Evolutionary conservation across 1,140 invertebrate species (phyloP), one percentile per base, ranked within the genome.

Genomic region (Temnothorax nylanderi): DNA sequence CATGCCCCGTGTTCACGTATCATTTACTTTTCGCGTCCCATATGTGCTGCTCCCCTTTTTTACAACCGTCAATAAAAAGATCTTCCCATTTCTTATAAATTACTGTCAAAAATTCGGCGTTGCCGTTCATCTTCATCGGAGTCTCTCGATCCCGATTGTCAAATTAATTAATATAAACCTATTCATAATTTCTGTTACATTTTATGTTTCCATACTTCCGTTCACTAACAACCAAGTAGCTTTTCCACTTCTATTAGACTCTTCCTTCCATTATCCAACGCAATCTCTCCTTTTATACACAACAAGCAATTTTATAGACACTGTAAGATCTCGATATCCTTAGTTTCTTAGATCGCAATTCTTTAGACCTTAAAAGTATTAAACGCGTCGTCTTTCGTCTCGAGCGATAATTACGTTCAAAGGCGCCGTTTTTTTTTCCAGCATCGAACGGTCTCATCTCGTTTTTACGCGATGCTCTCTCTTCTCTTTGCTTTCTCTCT

Each of bases 61-160:
- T 91, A 91, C 65, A 64, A 56, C 85, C n/a, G 18, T 34, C 88
- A 85, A 91, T 91, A 91, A 91, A 91, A 91, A 67, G 65, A 81
- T 71, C 87, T 85, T 34, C 49, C 69, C 34, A 74, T 41, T 91
- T 84, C 65, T 8, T 65, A 58, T 82, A 86, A 91, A 91, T 91
- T 86, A n/a, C n/a, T 21, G 64, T 44, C 18, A 21, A 78, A 90
- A 91, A 85, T 89, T 76, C 76, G 58, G 3, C 74, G 74, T 56
- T 41, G 64, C 49, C 86, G 74, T 56, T 81, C 41, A 51, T 21
- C 56, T 47, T 32, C 54, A 11, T 37, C 41, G 34, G 32, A 62
- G 60, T 13, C 58, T 89, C 32, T 82, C 37, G 7, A 51, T 80
- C 72, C 49, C n/a, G n/a, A 60, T 60, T 58, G 3, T 86, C 54